These are phyloP conservation scores for Hoplostethus atlanticus DNA, from an alignment of 2,797 vertebrate species.

Conservation along the genomic window DNA sequence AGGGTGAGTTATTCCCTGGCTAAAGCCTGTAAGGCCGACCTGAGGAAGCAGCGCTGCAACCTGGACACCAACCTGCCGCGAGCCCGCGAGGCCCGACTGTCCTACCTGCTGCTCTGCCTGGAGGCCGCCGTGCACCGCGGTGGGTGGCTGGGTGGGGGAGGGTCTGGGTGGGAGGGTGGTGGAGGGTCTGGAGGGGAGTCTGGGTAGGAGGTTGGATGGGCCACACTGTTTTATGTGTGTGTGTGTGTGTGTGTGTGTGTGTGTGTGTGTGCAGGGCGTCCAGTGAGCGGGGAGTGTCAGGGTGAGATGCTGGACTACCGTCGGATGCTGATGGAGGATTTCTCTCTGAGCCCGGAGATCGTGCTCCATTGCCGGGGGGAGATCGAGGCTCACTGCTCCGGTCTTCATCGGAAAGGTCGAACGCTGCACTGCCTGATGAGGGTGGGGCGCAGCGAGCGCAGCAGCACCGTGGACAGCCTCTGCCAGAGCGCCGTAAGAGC, in stretches of 20 bases:
- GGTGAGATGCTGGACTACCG: conserved; percentile 98
- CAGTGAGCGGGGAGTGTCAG: conserved; percentile 96
- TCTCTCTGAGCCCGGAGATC: conserved; percentile 96
- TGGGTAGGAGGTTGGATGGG: conserved; percentile 82
- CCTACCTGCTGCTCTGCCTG: conserved; percentile 93
- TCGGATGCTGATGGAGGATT: conserved; percentile 99
- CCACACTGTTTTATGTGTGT: conserved; percentile 92
- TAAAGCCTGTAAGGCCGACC: conserved; percentile 93
- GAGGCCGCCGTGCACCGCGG: conserved; percentile 95
- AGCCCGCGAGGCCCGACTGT: conserved; percentile 93
- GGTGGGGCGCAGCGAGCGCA: conserved; percentile 90
- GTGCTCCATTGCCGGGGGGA: conserved; percentile 95
- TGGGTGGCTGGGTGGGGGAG: conserved; percentile 60
- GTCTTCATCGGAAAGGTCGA: conserved; percentile 95
- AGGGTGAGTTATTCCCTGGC: conserved; percentile 96
- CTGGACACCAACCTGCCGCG: conserved; percentile 93
- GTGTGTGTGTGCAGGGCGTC: conserved; percentile 87
- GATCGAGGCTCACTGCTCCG: conserved; percentile 95
- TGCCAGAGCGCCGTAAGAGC: conserved; percentile 93
- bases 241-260: conserved; percentile 92
- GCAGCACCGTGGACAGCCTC: conserved; percentile 83
- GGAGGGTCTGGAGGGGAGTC: not conserved
- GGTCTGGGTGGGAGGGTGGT: conserved; percentile 35
- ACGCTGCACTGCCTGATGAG: conserved; percentile 98
- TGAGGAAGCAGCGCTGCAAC: conserved; percentile 94